Evolutionary conservation across 2,888 invertebrate species (phyloP).

Genomic region (Thymelicus lineola): DNA sequence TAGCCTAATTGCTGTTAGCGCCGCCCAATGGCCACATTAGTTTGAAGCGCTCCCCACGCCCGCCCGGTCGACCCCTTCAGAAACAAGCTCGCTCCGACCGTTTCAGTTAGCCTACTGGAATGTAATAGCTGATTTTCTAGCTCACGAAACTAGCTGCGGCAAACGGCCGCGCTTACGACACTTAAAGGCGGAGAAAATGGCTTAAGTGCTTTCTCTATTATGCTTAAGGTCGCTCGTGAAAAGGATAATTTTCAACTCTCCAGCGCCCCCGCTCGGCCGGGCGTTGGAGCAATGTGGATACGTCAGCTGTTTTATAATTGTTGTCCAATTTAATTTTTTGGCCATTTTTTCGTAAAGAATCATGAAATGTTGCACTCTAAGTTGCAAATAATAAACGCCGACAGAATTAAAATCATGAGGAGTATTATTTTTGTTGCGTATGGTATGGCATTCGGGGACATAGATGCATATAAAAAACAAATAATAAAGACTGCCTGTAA

Average conservation of each 20-base stretch:
- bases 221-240: slow-evolving; percentile 84
- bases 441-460: too few relatives aligned
- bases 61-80: slow-evolving; percentile 53
- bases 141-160: slow-evolving; percentile 79
- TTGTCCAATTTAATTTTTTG: background rate
- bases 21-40: slow-evolving; percentile 82
- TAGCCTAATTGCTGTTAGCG: slow-evolving; percentile 81
- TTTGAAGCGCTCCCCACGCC: slow-evolving; percentile 66
- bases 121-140: slow-evolving; percentile 84
- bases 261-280: slow-evolving; percentile 64
- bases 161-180: slow-evolving; percentile 83
- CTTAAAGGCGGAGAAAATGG: slow-evolving; percentile 85
- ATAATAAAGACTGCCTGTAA: background rate
- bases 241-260: slow-evolving; percentile 85
- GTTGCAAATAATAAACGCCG: too few relatives aligned
- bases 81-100: slow-evolving; percentile 56
- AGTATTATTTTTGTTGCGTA: too few relatives aligned
- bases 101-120: slow-evolving; percentile 68
- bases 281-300: slow-evolving; percentile 62
- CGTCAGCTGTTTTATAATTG: slow-evolving; percentile 32
- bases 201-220: slow-evolving; percentile 86
- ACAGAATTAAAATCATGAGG: too few relatives aligned
- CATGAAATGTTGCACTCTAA: background rate
- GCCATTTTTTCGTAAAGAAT: background rate
- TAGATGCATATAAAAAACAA: too few relatives aligned